Evolutionary conservation across 2,888 invertebrate genomes (phyloP), one percentile per base, ranked within the genome.

Genomic region (Lacanobia wlatinum): DNA sequence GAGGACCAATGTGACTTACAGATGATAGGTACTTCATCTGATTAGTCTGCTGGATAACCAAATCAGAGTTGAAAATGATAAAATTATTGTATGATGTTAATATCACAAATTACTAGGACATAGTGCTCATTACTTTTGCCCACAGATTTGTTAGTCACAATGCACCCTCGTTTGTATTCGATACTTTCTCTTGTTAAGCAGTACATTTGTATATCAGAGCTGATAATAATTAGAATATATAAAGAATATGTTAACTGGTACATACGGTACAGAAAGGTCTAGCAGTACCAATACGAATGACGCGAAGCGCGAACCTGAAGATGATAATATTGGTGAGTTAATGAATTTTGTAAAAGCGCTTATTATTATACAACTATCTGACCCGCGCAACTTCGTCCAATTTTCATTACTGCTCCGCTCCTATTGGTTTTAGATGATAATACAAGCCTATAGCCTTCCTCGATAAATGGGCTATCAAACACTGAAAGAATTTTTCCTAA

Each of bases 251-350:
- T 52, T 21, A 66, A 43, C 16, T 4, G 71, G 75, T 77, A 77
- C 77, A 66, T 73, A 77, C 74, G 74, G 62, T 50, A 74, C 74
- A 59, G 40, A 62, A 10, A 62, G 40, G 46, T 53, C 66, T 28
- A 78, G 76, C n/a, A 62, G 73, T 80, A 80, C 34, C 50, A 62
- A 48, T 53, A 80, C 59, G 40, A 63, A 73, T 80, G 66, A 50
- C 23, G 62, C 58, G 62, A 12, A n/a, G 73, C 58, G 52, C 14
- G 59, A 23, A 59, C 80, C 80, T 77, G 80, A 59, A 73, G 74
- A 77, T 53, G 61, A 66, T 9, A 60, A 63, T 58, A 34, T 58
- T 34, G 34, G 56, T 28, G 34, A 52, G 34, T 72, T 62, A 72
- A 65, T 40, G 56, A 18, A 9, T 28, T 16, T 34, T 56, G 55